phyloP scores from a whole-genome alignment of 1,140 invertebrate genomes.

The Lamellibrachia luymesi region DNA sequence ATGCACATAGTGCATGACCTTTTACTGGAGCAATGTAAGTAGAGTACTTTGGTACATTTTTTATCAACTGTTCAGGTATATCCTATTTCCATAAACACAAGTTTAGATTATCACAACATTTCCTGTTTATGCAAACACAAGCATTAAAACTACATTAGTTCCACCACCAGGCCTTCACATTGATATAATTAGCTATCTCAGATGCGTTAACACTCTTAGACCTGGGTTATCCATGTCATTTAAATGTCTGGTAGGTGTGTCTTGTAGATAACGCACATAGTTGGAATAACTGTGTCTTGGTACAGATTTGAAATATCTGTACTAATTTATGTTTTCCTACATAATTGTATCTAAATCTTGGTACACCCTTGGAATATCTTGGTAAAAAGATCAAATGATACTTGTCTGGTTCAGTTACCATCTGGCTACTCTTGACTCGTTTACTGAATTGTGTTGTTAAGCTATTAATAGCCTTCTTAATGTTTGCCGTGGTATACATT shows the following conservation, averaged over 20 bases:
- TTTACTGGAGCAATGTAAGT: neutral
- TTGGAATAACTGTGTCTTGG: neutral
- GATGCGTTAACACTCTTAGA: neutral
- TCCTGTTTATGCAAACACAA: neutral
- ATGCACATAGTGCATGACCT: neutral
- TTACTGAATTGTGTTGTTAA: neutral
- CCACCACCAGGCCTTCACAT: neutral
- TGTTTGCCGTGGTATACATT: neutral
- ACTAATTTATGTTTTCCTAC: too few species aligned
- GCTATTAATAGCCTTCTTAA: neutral
- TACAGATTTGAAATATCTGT: neutral
- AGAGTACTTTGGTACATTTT: neutral
- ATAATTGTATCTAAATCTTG: too few species aligned
- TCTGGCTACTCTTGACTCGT: too few species aligned
- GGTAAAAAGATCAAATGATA: too few species aligned
- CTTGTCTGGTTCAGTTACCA: too few species aligned
- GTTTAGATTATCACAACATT: neutral
- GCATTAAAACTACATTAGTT: neutral
- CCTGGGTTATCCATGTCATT: neutral
- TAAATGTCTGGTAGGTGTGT: neutral
- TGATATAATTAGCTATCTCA: neutral
- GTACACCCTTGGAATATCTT: too few species aligned
- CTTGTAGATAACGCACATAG: neutral
- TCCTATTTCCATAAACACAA: neutral
- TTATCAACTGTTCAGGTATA: neutral